These are phyloP conservation scores for Phragmatobia fuliginosa DNA, from an alignment of 2,888 invertebrate genomes.

Conservation along the genomic window DNA sequence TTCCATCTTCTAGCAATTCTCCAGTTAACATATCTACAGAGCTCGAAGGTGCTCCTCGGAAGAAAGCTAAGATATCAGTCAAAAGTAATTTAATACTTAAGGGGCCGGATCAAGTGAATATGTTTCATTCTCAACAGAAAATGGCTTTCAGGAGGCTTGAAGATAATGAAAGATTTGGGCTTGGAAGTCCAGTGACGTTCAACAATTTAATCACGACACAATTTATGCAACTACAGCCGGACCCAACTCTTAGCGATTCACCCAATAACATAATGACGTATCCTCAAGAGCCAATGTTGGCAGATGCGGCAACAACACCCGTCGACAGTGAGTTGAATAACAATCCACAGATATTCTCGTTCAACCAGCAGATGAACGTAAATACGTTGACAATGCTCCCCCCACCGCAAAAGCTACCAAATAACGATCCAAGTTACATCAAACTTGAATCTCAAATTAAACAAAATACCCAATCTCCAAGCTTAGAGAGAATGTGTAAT, in stretches of 20 bases:
- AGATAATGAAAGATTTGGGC: constrained; percentile 77
- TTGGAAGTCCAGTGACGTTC: constrained; percentile 78
- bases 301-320: constrained; percentile 69
- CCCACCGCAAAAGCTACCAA: constrained; percentile 74
- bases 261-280: constrained; percentile 73
- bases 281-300: constrained; percentile 71
- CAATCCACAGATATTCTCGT: constrained; percentile 75
- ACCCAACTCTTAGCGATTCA: constrained; percentile 73
- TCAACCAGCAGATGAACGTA: constrained; percentile 77
- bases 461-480: constrained; percentile 81
- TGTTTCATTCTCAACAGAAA: constrained; percentile 83
- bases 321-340: constrained; percentile 67
- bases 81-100: constrained; percentile 83
- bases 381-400: constrained; percentile 75
- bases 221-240: constrained; percentile 80
- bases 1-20: constrained; percentile 76
- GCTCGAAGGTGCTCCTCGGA: constrained; percentile 73
- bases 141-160: constrained; percentile 81
- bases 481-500: constrained; percentile 79
- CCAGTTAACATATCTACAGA: constrained; percentile 71
- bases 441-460: constrained; percentile 81
- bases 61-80: constrained; percentile 84
- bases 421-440: constrained; percentile 80
- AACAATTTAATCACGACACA: constrained; percentile 81
- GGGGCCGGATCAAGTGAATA: constrained; percentile 82